Percentiles rank a stretch among this genome's conserved stretches.
These are phyloP conservation scores for Echeneis naucrates DNA, from an alignment of 2,797 vertebrate species.

Conservation along the genomic window DNA sequence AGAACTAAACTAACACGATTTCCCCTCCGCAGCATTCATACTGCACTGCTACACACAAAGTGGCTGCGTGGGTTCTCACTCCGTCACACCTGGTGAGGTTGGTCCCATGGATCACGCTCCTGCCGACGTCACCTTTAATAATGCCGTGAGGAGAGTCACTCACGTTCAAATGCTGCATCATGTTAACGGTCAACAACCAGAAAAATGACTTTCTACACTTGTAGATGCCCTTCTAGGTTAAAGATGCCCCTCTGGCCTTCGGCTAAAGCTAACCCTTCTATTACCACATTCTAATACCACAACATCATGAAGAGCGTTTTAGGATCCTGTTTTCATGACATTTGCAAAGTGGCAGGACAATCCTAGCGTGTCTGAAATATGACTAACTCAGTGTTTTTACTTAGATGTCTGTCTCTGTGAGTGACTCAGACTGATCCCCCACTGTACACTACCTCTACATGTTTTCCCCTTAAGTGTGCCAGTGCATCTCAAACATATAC, in stretches of 20 bases:
- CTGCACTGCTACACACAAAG: not conserved
- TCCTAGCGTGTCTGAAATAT: slow-evolving; percentile 29
- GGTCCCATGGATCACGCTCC: too few relatives aligned
- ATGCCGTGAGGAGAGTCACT: not conserved
- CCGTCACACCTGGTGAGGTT: not conserved
- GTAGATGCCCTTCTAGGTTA: too few relatives aligned
- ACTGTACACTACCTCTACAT: slow-evolving; percentile 1
- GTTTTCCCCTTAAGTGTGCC: slow-evolving; percentile 19
- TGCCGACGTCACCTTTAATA: not conserved
- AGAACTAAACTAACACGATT: not conserved
- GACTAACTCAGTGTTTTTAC: slow-evolving; percentile 26
- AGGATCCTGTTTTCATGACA: slow-evolving; percentile 23
- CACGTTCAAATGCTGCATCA: not conserved
- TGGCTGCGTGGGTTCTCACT: not conserved
- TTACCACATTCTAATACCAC: too few relatives aligned
- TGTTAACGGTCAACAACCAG: not conserved
- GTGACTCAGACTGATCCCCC: slow-evolving; percentile 17
- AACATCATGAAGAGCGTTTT: not conserved
- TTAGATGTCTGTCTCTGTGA: slow-evolving; percentile 29
- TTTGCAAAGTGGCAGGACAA: slow-evolving; percentile 30
- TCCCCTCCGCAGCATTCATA: not conserved
- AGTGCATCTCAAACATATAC: slow-evolving; percentile 43
- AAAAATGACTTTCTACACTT: not conserved
- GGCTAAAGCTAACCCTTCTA: not conserved
- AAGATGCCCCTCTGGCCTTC: too few relatives aligned